phyloP scores from a whole-genome alignment of 1,140 invertebrate species.

The Drosophila carrolli region DNA sequence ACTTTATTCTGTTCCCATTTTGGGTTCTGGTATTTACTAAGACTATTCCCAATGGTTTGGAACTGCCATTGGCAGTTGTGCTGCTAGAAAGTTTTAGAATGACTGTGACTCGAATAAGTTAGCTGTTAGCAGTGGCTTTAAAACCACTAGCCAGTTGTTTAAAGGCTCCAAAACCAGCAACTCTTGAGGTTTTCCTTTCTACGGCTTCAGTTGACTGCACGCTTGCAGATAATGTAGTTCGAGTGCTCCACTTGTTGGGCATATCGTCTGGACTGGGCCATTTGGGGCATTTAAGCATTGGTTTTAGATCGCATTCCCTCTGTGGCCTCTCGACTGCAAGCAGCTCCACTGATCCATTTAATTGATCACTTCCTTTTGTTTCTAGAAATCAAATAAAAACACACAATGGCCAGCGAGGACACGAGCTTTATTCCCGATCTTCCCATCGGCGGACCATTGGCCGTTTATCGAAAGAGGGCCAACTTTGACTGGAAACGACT shows the following conservation, averaged over 20 bases:
- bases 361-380: neutral
- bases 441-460: slow-evolving; percentile 88
- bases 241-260: slow-evolving; percentile 30
- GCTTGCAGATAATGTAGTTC: slow-evolving; percentile 25
- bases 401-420: slow-evolving; percentile 60
- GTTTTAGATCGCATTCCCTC: slow-evolving; percentile 4
- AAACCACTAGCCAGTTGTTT: neutral
- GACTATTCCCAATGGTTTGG: neutral
- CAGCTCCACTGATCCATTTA: slow-evolving; percentile 3
- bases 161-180: neutral
- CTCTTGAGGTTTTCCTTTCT: slow-evolving; percentile 17
- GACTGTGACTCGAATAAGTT: neutral
- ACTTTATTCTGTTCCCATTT: slow-evolving; percentile 3
- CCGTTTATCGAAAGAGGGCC: slow-evolving; percentile 89
- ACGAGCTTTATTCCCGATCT: slow-evolving; percentile 86
- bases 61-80: neutral
- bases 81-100: neutral
- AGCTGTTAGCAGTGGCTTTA: neutral
- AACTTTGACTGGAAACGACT: slow-evolving; percentile 93
- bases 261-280: neutral
- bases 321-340: neutral
- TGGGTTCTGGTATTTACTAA: neutral
- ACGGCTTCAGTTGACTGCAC: slow-evolving; percentile 30
- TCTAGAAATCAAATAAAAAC: slow-evolving; percentile 14
- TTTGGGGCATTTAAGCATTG: neutral